Conservation (phyloP, 1,140 invertebrate species). For the Oncopeltus fasciatus region DNA sequence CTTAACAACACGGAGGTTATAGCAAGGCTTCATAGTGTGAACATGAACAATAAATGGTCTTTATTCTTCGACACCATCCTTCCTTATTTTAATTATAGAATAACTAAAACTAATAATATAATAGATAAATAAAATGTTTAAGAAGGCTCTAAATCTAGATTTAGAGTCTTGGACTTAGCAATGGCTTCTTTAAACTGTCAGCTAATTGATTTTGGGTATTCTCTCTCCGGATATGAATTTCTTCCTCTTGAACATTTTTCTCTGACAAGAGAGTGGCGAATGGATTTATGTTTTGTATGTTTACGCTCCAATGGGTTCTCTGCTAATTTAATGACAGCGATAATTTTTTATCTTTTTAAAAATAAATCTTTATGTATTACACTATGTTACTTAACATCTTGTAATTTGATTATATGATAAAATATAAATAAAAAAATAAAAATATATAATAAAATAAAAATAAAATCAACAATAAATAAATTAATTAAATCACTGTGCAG, state of each 20-base stretch:
- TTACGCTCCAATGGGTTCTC: conserved; percentile 30
- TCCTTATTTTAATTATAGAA: neutral
- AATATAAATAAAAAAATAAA: no score
- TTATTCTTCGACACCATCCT: no score
- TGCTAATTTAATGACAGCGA: no score
- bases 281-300: conserved; percentile 31
- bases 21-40: neutral
- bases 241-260: conserved; percentile 25
- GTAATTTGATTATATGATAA: no score
- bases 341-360: no score
- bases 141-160: neutral
- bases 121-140: neutral
- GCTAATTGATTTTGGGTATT: neutral
- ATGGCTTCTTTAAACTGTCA: neutral
- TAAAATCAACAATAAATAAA: no score
- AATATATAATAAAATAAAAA: no score
- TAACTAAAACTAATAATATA: neutral
- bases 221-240: conserved; percentile 14
- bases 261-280: conserved; percentile 29
- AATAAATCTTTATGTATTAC: no score
- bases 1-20: neutral
- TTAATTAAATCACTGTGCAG: no score
- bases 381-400: no score
- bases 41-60: no score
- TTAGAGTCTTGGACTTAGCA: no score